phyloP scores from a whole-genome alignment of 2,888 invertebrate genomes.

The Argyresthia albistria region DNA sequence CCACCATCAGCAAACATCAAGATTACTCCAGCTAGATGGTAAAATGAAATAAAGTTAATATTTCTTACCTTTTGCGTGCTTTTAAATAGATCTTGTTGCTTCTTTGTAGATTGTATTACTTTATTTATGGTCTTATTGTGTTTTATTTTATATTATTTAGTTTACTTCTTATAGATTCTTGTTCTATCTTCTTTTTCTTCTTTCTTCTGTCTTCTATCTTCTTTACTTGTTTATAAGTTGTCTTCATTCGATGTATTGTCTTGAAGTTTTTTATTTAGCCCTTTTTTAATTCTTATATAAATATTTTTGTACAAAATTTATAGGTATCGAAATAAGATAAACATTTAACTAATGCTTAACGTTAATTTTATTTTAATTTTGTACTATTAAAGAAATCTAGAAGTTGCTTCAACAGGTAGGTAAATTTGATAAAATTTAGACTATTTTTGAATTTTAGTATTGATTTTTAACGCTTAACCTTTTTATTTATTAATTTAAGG shows the following conservation, averaged over 20 bases:
- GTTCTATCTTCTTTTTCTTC: conserved; percentile 10
- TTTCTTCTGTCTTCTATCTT: conserved; percentile 12
- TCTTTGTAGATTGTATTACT: not conserved
- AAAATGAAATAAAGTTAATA: not conserved
- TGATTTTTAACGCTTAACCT: conserved; percentile 57
- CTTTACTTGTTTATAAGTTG: conserved; percentile 10
- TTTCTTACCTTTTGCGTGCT: not conserved
- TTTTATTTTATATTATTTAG: not conserved
- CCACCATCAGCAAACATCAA: no score
- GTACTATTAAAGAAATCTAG: conserved; percentile 71
- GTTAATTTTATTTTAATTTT: conserved; percentile 67
- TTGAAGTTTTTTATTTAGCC: conserved; percentile 29
- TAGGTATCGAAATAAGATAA: conserved; percentile 66
- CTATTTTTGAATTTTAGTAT: conserved; percentile 34
- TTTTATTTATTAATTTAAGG: conserved; percentile 68
- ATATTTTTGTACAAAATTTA: conserved; percentile 50
- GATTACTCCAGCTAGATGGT: not conserved
- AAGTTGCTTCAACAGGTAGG: conserved; percentile 64
- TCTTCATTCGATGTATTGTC: conserved; percentile 33
- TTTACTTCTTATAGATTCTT: not conserved
- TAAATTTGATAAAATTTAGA: conserved; percentile 63
- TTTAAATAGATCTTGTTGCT: not conserved
- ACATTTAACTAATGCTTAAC: conserved; percentile 65
- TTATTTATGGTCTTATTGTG: not conserved
- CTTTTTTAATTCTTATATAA: conserved; percentile 37